phyloP scores from a whole-genome alignment of 2,888 invertebrate species.

The Holacanthella duospinosa region DNA sequence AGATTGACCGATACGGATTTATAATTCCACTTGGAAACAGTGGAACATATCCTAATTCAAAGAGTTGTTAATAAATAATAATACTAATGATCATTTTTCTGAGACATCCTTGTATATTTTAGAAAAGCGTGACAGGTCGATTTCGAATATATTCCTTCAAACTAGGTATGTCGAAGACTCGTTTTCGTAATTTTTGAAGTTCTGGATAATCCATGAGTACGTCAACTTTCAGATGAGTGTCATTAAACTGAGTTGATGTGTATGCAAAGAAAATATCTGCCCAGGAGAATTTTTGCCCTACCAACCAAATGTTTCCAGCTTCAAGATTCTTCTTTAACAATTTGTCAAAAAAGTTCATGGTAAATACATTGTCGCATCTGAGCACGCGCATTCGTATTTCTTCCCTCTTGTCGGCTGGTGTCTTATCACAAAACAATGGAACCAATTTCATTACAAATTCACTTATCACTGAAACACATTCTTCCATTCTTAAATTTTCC shows the following conservation, averaged over 20 bases:
- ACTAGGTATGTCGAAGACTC: constrained; percentile 47
- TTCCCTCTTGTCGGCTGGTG: neutral
- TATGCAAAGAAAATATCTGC: neutral
- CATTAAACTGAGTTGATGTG: constrained; percentile 43
- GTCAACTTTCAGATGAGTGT: constrained; percentile 46
- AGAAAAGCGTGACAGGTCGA: constrained; percentile 49
- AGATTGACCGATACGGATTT: no score
- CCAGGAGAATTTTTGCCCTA: constrained; percentile 30
- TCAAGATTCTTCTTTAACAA: neutral
- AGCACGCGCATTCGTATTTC: neutral
- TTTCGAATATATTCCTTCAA: constrained; percentile 50
- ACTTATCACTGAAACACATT: constrained; percentile 48
- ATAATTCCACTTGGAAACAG: no score
- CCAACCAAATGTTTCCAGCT: constrained; percentile 35
- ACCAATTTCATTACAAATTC: constrained; percentile 39
- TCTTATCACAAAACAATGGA: neutral
- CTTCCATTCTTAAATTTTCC: constrained; percentile 50
- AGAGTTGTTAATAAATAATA: no score
- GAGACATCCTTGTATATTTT: constrained; percentile 38
- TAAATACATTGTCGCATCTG: constrained; percentile 45
- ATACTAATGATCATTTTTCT: no score
- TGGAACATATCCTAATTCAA: no score
- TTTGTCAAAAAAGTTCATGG: constrained; percentile 47
- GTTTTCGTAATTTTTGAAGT: constrained; percentile 46
- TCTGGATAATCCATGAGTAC: constrained; percentile 48